Evolutionary conservation across 2,113 vertebrate species (phyloP), one percentile per base, ranked within the genome.

Genomic region (Rhagologus leucostigma): DNA sequence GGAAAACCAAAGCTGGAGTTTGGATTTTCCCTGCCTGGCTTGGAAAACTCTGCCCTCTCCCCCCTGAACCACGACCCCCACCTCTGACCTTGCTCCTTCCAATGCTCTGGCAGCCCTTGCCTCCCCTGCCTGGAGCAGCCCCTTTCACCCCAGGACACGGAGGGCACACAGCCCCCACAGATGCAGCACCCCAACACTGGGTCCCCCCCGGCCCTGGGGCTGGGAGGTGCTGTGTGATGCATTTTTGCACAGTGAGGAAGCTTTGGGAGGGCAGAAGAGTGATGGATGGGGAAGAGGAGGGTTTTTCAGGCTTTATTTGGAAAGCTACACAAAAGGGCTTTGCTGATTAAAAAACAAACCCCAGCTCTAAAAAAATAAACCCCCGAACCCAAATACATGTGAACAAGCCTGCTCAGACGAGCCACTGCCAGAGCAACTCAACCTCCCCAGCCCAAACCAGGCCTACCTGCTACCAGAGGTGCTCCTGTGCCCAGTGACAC

Each of bases 221-320:
- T 8, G n/a, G 68, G 32, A 55, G 44, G 27, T 6, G 55, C 50
- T 2, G 10, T 27, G 47, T 6, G 68, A 35, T 26, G 13, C 53
- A 23, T 1, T 35, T 14, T 49, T 30, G 32, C 52, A 3, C 65
- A 16, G 39, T 8, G 3, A 42, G 46, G 18, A 26, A 27, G 76
- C 1, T 37, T 20, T 37, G 79, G 80, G 57, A 84, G 41, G 68
- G 82, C 78, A 49, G 64, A 29, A 60, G n/a, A 75, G 73, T 2
- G 49, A 87, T 0, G 7, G 76, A 41, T 2, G 3, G 32, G 56
- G 71, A 24, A 49, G 50, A 82, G 55, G 44, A 47, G 79, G 71
- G 60, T 86, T 87, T 94, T 95, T 79, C 18, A 90, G 84, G 41
- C 78, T 97, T 97, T 97, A 97, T 97, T 97, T 97, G 96, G 95